These are phyloP conservation scores for Paraplagusia blochii DNA, from an alignment of 2,113 vertebrate species.

Conservation along the genomic window DNA sequence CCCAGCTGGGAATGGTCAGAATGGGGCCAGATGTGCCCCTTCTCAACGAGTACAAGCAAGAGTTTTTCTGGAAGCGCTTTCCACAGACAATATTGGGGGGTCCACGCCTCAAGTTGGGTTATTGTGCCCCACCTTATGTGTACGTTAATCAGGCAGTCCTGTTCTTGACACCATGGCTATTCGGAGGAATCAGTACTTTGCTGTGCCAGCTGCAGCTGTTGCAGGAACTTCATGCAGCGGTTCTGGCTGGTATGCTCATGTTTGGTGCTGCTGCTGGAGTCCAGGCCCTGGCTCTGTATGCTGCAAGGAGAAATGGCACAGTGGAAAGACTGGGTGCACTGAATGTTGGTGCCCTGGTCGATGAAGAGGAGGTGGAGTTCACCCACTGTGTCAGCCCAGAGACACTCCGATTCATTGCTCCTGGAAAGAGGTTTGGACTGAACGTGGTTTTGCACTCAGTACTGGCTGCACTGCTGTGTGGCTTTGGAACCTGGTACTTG, in stretches of 20 bases:
- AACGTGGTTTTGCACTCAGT: slow-evolving; percentile 87
- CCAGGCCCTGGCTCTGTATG: slow-evolving; percentile 82
- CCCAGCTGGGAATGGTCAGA: slow-evolving; percentile 74
- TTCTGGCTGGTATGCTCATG: slow-evolving; percentile 89
- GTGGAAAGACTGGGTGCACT: slow-evolving; percentile 84
- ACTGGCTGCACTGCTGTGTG: slow-evolving; percentile 87
- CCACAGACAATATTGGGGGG: slow-evolving; percentile 94
- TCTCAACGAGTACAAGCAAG: slow-evolving; percentile 97
- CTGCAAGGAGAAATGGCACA: slow-evolving; percentile 76
- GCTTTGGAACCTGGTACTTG: slow-evolving; percentile 93
- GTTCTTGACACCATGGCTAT: slow-evolving; percentile 92
- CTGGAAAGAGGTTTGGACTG: slow-evolving; percentile 88
- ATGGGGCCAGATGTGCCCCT: slow-evolving; percentile 99
- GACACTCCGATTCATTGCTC: slow-evolving; percentile 91
- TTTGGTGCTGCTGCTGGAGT: slow-evolving; percentile 79
- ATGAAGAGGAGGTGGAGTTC: slow-evolving; percentile 97
- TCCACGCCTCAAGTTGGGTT: slow-evolving; percentile 89
- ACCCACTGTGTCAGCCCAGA: slow-evolving; percentile 88
- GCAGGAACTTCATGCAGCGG: slow-evolving; percentile 79
- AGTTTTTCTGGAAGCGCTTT: slow-evolving; percentile 98
- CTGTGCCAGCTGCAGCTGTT: slow-evolving; percentile 85
- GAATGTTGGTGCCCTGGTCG: slow-evolving; percentile 78
- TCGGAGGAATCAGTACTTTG: slow-evolving; percentile 87
- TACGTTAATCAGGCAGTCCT: slow-evolving; percentile 91
- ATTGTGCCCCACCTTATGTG: slow-evolving; percentile 89